Conservation (phyloP, 2,888 invertebrate genomes). For the Dugesia japonica region DNA sequence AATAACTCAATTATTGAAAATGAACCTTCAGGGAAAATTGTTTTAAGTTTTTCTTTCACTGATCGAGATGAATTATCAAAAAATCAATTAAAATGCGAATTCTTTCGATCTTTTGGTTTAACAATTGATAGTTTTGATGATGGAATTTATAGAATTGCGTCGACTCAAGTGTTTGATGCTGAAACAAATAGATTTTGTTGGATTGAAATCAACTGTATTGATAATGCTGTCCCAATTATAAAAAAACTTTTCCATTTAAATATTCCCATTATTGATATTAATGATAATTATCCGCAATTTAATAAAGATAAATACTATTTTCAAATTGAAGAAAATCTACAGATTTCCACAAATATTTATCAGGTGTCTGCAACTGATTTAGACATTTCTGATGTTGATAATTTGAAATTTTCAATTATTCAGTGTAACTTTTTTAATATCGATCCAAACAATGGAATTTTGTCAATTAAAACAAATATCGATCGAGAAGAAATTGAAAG, state of each 20-base stretch:
- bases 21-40: background rate
- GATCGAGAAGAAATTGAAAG: background rate
- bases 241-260: background rate
- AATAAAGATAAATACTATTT: background rate
- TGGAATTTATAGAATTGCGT: background rate
- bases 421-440: background rate
- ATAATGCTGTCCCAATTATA: background rate
- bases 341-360: background rate
- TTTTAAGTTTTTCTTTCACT: background rate
- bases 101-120: background rate
- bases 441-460: background rate
- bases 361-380: background rate
- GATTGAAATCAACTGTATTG: background rate
- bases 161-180: background rate
- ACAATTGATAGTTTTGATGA: background rate
- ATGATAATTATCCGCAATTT: background rate
- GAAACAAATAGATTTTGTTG: background rate
- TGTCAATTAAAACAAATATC: background rate
- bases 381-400: background rate
- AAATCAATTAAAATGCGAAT: background rate
- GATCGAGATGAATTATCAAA: background rate
- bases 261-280: background rate
- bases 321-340: background rate
- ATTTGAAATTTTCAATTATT: background rate
- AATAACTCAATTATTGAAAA: background rate